A percentile compares a stretch with the other conserved stretches of the same genome.
Conservation (phyloP, 2,113 vertebrate genomes). For the Tenebrosternarchus preto region DNA sequence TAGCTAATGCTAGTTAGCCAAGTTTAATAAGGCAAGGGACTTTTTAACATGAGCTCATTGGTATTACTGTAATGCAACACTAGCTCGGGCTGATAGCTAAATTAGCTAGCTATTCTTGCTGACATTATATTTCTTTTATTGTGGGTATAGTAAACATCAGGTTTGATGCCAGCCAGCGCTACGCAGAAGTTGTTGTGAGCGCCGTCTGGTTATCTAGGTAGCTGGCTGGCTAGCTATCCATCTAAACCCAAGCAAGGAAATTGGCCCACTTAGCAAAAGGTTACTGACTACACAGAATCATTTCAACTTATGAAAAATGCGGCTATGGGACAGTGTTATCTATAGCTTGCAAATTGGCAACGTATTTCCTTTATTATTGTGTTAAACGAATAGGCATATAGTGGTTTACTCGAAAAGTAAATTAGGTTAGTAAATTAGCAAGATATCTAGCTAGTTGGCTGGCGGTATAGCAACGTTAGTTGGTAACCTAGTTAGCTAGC, state of each 20-base stretch:
- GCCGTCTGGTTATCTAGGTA: neutral
- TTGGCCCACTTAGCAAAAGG: conserved; percentile 20
- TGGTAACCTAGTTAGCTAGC: no score
- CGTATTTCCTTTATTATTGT: neutral
- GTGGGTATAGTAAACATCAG: neutral
- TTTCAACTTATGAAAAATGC: neutral
- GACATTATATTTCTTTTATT: neutral
- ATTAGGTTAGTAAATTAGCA: neutral
- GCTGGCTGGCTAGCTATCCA: no score
- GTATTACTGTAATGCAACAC: no score
- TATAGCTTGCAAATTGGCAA: neutral
- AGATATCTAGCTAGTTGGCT: conserved; percentile 38
- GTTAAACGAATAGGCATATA: neutral
- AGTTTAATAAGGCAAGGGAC: no score
- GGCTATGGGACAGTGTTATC: neutral
- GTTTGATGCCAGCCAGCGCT: neutral
- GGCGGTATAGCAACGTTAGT: no score
- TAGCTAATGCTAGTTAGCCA: no score
- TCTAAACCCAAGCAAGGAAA: conserved; percentile 18
- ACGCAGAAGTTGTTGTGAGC: neutral
- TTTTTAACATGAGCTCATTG: no score
- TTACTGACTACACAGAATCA: neutral
- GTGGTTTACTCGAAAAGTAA: neutral
- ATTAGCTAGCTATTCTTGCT: neutral
- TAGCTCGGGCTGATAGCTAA: no score